Evolutionary conservation across 2,888 invertebrate species (phyloP).

Genomic region (Andrena praecox): DNA sequence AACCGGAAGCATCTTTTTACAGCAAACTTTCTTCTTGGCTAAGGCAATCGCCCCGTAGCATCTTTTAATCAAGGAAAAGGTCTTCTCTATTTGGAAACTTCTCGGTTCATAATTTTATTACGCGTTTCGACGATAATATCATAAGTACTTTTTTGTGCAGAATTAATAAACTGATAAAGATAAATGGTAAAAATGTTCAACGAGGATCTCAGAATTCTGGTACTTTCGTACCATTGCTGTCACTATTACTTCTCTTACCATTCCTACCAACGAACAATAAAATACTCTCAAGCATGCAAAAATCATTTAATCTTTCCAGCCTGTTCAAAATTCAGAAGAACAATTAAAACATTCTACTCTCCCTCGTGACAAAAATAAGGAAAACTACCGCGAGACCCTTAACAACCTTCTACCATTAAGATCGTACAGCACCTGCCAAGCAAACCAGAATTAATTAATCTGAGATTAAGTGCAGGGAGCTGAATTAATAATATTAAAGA

Average conservation of each 20-base stretch:
- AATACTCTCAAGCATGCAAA: background rate
- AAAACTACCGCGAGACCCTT: too few relatives aligned
- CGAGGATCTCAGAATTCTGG: background rate
- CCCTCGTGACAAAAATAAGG: too few relatives aligned
- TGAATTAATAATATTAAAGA: too few relatives aligned
- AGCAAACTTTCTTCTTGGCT: slow-evolving; percentile 41
- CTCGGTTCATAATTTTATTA: slow-evolving; percentile 49
- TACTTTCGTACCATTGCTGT: background rate
- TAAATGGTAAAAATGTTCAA: background rate
- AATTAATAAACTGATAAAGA: slow-evolving; percentile 21
- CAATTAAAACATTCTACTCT: too few relatives aligned
- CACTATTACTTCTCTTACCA: background rate
- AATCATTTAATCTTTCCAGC: too few relatives aligned
- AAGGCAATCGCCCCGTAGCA: slow-evolving; percentile 39
- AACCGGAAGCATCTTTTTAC: slow-evolving; percentile 43
- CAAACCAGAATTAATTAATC: too few relatives aligned
- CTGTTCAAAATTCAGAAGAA: too few relatives aligned
- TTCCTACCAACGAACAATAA: background rate
- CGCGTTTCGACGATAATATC: slow-evolving; percentile 18
- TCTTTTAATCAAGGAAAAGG: slow-evolving; percentile 56
- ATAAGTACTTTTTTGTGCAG: slow-evolving; percentile 4
- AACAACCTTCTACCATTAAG: too few relatives aligned
- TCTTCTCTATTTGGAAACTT: slow-evolving; percentile 18
- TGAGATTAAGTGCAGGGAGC: too few relatives aligned
- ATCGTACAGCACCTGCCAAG: too few relatives aligned